Evolutionary conservation across 2,888 invertebrate genomes (phyloP).

Genomic region (Salpingus planirostris): DNA sequence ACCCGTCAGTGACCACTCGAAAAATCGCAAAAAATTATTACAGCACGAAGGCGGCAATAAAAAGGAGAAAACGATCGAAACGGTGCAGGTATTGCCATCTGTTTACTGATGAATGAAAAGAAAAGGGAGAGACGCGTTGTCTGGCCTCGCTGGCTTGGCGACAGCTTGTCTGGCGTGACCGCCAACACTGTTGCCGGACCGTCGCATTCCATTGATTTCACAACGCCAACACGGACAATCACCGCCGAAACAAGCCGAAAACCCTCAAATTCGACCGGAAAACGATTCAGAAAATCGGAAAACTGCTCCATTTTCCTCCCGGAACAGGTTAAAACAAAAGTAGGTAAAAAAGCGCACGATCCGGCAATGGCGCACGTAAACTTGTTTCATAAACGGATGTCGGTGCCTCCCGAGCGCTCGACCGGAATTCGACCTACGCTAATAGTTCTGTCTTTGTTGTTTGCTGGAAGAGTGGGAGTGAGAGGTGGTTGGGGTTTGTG

Average conservation of each 20-base stretch:
- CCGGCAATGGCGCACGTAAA: constrained; percentile 54
- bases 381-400: constrained; percentile 68
- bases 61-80: too few species aligned
- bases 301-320: too few species aligned
- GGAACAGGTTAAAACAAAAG: constrained; percentile 9
- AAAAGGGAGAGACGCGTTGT: constrained; percentile 60
- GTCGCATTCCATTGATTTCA: constrained; percentile 42
- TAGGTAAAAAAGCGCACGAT: constrained; percentile 23
- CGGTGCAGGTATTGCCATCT: constrained; percentile 18
- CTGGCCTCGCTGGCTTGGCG: constrained; percentile 78
- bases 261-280: too few species aligned
- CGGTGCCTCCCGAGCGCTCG: constrained; percentile 41
- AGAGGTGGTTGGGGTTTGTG: constrained; percentile 12
- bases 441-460: constrained; percentile 15
- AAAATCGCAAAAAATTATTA: too few species aligned
- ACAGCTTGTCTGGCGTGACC: constrained; percentile 90
- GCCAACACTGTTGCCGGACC: constrained; percentile 56
- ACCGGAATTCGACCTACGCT: constrained; percentile 43
- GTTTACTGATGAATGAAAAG: constrained; percentile 28
- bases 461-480: constrained; percentile 5
- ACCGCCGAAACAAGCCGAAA: too few species aligned
- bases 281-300: too few species aligned
- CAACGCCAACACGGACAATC: too few species aligned
- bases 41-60: too few species aligned
- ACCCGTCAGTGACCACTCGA: too few species aligned